phyloP scores from a whole-genome alignment of 2,797 vertebrate species.

The Rhynchonycteris naso region DNA sequence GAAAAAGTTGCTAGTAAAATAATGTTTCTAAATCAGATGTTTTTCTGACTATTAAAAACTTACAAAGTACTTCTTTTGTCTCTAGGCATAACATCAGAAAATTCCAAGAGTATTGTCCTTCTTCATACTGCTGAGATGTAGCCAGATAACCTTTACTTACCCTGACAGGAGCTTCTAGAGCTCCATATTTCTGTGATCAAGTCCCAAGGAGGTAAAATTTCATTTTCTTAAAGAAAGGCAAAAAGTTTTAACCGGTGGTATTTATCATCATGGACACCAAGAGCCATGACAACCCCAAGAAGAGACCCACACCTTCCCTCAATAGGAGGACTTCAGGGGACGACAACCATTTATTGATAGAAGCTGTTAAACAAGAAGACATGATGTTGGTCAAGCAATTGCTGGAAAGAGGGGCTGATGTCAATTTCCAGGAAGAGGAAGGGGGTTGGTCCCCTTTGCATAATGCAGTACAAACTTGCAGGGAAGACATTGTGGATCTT shows the following conservation, averaged over 20 bases:
- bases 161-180: background rate
- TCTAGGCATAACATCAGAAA: background rate
- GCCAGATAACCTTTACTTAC: background rate
- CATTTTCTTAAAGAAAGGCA: background rate
- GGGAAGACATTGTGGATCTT: conserved; percentile 65
- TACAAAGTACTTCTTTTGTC: background rate
- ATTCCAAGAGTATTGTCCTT: background rate
- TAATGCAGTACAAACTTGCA: background rate
- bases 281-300: background rate
- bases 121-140: background rate
- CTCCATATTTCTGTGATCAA: background rate
- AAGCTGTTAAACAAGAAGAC: background rate
- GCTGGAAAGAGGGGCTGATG: conserved; percentile 78
- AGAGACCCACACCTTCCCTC: background rate
- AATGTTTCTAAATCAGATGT: background rate
- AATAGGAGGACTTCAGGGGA: background rate
- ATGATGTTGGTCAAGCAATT: conserved; percentile 33
- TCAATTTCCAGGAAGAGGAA: conserved; percentile 70
- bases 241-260: background rate
- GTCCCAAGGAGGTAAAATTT: background rate
- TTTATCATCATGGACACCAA: conserved; percentile 60
- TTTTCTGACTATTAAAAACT: conserved; percentile 36
- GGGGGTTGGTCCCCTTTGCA: conserved; percentile 84
- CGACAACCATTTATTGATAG: background rate
- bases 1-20: conserved; percentile 26